phyloP scores from a whole-genome alignment of 2,888 invertebrate genomes.

The Ormyrus labotus region DNA sequence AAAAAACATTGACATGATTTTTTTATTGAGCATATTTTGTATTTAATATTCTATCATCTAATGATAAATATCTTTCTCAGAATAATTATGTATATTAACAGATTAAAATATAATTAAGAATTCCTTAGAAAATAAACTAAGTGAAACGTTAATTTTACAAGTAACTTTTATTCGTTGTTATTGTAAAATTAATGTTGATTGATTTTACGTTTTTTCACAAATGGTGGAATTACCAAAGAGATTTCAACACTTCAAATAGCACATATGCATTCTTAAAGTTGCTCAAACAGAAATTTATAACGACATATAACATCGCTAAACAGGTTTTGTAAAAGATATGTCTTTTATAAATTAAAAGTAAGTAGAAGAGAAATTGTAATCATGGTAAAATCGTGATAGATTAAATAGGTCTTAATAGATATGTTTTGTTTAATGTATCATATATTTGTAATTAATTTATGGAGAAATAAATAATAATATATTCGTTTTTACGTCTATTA shows the following conservation, averaged over 20 bases:
- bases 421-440: conserved; percentile 67
- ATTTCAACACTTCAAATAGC: conserved; percentile 28
- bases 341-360: conserved; percentile 51
- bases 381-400: conserved; percentile 63
- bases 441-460: conserved; percentile 70
- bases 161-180: conserved; percentile 40
- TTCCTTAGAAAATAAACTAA: conserved; percentile 32
- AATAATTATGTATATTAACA: conserved; percentile 42
- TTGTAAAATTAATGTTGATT: conserved; percentile 41
- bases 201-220: conserved; percentile 34
- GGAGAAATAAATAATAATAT: conserved; percentile 69
- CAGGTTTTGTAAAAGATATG: conserved; percentile 50
- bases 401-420: conserved; percentile 63
- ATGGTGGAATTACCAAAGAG: conserved; percentile 51
- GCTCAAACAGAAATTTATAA: conserved; percentile 46
- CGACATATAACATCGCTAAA: conserved; percentile 32
- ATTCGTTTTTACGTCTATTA: conserved; percentile 63
- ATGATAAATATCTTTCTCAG: conserved; percentile 48
- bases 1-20: conserved; percentile 56
- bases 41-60: conserved; percentile 54
- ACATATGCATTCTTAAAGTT: conserved; percentile 33
- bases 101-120: conserved; percentile 27
- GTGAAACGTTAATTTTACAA: conserved; percentile 48
- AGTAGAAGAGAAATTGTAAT: conserved; percentile 63
- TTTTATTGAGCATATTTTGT: conserved; percentile 55